phyloP scores from a whole-genome alignment of 2,113 vertebrate species.

The Mesembrinibis cayennensis region DNA sequence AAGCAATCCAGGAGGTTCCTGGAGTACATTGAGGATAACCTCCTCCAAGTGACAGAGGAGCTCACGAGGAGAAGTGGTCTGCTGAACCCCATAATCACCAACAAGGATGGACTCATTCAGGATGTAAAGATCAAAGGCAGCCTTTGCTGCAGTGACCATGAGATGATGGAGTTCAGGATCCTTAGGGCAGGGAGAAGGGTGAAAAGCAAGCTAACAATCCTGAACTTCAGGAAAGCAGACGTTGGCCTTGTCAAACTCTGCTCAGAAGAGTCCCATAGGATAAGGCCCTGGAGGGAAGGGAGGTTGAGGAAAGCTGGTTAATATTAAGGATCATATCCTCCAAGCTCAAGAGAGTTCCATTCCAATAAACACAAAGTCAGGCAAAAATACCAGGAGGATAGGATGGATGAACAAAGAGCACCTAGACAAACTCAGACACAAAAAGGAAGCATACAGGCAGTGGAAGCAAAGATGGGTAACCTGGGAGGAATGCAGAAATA shows the following conservation, averaged over 20 bases:
- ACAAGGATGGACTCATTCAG: neutral
- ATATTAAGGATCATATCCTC: neutral
- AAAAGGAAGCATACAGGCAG: neutral
- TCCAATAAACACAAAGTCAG: neutral
- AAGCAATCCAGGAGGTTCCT: neutral
- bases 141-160: neutral
- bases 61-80: rapidly evolving
- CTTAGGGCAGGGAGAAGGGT: neutral
- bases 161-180: neutral
- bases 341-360: neutral
- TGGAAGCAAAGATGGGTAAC: neutral
- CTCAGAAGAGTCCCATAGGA: neutral
- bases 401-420: neutral
- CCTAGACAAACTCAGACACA: neutral
- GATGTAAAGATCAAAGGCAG: neutral
- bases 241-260: neutral
- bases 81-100: neutral
- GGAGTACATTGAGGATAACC: neutral
- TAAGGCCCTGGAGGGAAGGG: neutral
- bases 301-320: neutral
- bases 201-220: neutral
- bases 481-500: neutral
- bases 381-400: neutral
- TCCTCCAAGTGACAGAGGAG: neutral
- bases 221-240: neutral